Conservation (phyloP, 2,113 vertebrate species). For the Engraulis encrasicolus region DNA sequence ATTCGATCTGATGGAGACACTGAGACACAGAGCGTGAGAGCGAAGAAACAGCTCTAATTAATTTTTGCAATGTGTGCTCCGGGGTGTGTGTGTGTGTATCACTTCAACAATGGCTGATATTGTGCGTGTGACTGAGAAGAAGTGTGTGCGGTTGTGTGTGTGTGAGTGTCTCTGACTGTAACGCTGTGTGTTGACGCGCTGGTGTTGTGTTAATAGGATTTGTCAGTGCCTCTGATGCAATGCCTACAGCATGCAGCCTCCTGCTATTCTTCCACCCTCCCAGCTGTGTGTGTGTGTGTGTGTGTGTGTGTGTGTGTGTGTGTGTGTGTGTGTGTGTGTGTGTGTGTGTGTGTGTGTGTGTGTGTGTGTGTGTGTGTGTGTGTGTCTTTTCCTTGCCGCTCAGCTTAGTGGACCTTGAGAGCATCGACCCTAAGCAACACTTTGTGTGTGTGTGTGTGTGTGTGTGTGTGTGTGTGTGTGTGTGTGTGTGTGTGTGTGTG, state of each 20-base stretch:
- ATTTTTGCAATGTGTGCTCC: neutral
- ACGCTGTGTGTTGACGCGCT: neutral
- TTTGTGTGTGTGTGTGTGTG: neutral
- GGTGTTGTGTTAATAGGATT: constrained; percentile 4
- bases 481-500: neutral
- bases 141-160: neutral
- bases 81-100: neutral
- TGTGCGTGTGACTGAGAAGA: neutral
- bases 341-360: no score
- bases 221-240: constrained; percentile 5
- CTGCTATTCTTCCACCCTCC: neutral
- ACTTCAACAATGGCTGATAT: neutral
- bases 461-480: constrained; percentile 27
- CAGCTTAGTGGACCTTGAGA: neutral
- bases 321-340: no score
- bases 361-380: no score
- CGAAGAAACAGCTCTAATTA: neutral
- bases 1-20: neutral
- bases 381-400: neutral
- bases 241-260: neutral
- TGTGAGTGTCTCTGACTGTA: neutral
- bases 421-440: neutral
- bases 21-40: neutral
- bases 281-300: no score
- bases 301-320: no score